Evolutionary conservation across 2,888 invertebrate species (phyloP).

Genomic region (Hemaris fuciformis): DNA sequence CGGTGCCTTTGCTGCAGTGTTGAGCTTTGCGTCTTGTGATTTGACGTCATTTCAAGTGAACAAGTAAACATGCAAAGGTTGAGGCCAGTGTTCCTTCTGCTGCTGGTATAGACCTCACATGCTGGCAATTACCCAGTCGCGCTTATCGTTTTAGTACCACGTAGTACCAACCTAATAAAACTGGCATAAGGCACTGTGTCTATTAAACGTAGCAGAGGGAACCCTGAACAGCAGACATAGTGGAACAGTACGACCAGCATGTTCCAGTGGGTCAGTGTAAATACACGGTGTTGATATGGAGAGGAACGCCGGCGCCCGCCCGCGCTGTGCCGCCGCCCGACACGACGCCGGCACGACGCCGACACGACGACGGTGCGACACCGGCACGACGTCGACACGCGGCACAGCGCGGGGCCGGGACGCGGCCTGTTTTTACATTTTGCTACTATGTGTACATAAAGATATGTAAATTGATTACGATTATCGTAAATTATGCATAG

Average conservation of each 20-base stretch:
- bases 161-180: too few relatives aligned
- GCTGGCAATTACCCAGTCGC: too few relatives aligned
- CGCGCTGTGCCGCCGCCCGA: constrained; percentile 19
- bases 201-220: background rate
- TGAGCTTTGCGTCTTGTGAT: constrained; percentile 15
- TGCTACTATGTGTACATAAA: constrained; percentile 78
- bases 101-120: background rate
- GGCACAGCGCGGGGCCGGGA: constrained; percentile 11
- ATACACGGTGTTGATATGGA: constrained; percentile 61
- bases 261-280: constrained; percentile 47
- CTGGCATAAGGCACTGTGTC: too few relatives aligned
- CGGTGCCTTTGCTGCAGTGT: constrained; percentile 13
- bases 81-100: background rate
- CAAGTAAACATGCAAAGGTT: background rate
- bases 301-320: constrained; percentile 33
- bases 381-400: too few relatives aligned
- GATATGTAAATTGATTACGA: constrained; percentile 73
- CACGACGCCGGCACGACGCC: too few relatives aligned
- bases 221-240: background rate
- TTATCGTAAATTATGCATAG: constrained; percentile 75
- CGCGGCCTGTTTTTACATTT: constrained; percentile 61
- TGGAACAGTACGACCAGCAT: constrained; percentile 3
- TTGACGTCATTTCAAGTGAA: background rate
- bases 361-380: too few relatives aligned
- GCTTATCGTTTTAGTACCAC: too few relatives aligned